phyloP scores from a whole-genome alignment of 2,113 vertebrate species.

The Pedetes capensis region DNA sequence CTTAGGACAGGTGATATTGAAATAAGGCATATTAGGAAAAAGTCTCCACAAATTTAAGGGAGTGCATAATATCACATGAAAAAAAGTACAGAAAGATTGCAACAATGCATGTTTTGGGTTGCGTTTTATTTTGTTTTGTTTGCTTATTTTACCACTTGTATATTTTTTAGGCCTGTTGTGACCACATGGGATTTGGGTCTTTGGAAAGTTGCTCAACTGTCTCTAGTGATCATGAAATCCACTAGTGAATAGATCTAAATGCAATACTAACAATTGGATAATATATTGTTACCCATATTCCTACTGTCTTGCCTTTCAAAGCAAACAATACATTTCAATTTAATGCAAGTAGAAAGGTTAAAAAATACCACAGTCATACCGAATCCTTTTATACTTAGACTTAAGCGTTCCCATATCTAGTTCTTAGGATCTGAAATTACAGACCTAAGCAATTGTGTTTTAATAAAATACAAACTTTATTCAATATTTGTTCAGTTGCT shows the following conservation, averaged over 20 bases:
- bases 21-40: background rate
- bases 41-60: background rate
- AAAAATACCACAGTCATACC: slow-evolving; percentile 25
- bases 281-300: slow-evolving; percentile 33
- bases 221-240: slow-evolving; percentile 3
- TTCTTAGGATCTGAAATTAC: background rate
- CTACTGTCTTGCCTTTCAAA: slow-evolving; percentile 43
- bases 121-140: background rate
- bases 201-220: background rate
- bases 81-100: background rate
- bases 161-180: background rate
- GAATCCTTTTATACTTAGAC: background rate
- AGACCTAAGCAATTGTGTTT: background rate
- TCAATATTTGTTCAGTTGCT: slow-evolving; percentile 13
- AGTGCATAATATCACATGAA: background rate
- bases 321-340: slow-evolving; percentile 22
- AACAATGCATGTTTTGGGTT: background rate
- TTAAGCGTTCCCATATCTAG: background rate
- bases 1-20: background rate
- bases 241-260: background rate
- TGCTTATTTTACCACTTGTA: background rate
- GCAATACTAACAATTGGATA: background rate
- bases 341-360: slow-evolving; percentile 53
- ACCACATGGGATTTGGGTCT: background rate
- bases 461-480: slow-evolving; percentile 42